These are phyloP conservation scores for Nephrotoma appendiculata DNA, from an alignment of 2,888 invertebrate species.

Conservation along the genomic window DNA sequence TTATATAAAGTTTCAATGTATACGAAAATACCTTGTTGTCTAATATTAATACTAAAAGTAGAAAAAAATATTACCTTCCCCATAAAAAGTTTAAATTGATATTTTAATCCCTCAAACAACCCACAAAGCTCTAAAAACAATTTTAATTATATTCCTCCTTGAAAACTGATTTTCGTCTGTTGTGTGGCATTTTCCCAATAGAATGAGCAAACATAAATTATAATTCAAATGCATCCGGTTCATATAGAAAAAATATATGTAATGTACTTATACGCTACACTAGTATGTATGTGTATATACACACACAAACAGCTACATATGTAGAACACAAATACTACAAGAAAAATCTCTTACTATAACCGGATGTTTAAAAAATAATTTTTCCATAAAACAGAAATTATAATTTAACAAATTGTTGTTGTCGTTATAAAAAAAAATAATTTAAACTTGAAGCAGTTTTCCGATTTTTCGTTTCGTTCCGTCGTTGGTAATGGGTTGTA, in stretches of 20 bases:
- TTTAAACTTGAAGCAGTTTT: background rate
- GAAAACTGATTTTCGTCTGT: background rate
- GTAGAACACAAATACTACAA: background rate
- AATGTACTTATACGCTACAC: background rate
- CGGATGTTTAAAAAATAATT: background rate
- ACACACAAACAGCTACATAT: too few relatives aligned
- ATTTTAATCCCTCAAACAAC: background rate
- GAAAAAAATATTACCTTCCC: background rate
- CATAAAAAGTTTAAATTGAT: background rate
- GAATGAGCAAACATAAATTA: background rate
- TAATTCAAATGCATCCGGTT: background rate
- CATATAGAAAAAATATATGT: background rate
- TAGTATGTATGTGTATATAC: too few relatives aligned
- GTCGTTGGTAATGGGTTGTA: background rate
- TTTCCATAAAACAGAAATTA: background rate
- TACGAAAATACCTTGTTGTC: too few relatives aligned
- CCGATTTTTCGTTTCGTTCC: background rate
- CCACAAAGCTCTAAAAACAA: background rate
- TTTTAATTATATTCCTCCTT: background rate
- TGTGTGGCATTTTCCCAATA: background rate
- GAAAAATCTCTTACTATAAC: background rate
- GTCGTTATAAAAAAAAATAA: background rate
- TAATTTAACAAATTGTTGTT: background rate
- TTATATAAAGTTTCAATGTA: too few relatives aligned
- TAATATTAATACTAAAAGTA: background rate